Evolutionary conservation across 2,797 vertebrate species (phyloP), one percentile per base, ranked within the genome.

Genomic region (Rousettus madagascariensis): DNA sequence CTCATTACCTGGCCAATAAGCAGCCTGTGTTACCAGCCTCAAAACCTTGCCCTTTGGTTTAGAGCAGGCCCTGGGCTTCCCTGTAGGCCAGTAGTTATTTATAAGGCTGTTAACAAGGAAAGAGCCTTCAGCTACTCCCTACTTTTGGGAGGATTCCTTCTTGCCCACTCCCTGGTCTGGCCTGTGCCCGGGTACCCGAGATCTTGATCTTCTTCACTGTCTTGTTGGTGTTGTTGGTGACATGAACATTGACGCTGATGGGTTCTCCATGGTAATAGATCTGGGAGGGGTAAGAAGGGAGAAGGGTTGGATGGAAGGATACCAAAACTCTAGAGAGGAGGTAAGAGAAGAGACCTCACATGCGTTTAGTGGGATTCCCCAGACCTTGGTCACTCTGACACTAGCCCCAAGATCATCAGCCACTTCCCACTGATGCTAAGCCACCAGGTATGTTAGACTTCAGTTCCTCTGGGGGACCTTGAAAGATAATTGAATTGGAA

Each of bases 211-310:
- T 99, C 98, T 99, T 99, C 97, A 99, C 99, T 0, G 98, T 99
- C 98, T 99, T 99, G 98, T 99, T 99, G 97, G 99, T 99, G 98
- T 99, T 99, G 98, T 99, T 99, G 94, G 99, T 99, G 97, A 99
- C 99, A 0, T 99, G 99, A 20, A 99, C 99, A 0, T 99, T 99
- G 82, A 99, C 99, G 0, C 99, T 99, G 98, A 99, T 99, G 5
- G 99, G 99, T n/a, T 99, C 99, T 0, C 99, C 99, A 0, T 99
- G 99, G 97, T 99, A 99, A 95, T 99, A 99, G 95, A 99, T 99
- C 99, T 99, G 96, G 72, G 55, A 78, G 84, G 26, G 1, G 30
- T 28, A 24, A 80, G 46, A 55, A 74, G 24, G 20, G 13, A 17
- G 12, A 11, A 0, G 3, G 3, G 0, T 26, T 46, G n/a, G 0